phyloP scores from a whole-genome alignment of 2,888 invertebrate species.

The Drosophila gaucha region DNA sequence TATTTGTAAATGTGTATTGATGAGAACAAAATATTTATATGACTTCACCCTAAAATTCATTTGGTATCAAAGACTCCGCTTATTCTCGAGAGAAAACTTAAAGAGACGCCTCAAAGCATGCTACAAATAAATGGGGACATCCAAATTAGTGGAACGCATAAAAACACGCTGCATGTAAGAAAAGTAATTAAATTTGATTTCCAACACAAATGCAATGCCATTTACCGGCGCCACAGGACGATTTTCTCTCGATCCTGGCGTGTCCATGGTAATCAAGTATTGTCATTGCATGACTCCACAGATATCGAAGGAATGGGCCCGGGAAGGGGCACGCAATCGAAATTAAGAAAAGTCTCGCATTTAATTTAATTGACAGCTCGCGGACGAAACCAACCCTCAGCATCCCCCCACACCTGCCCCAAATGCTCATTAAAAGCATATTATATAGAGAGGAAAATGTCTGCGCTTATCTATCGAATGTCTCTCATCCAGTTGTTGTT shows the following conservation, averaged over 20 bases:
- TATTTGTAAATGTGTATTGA: too few species aligned
- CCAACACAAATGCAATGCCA: conserved; percentile 38
- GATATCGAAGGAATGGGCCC: conserved; percentile 9
- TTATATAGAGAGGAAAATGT: conserved; percentile 57
- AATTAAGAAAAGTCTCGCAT: conserved; percentile 79
- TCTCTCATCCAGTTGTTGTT: conserved; percentile 20
- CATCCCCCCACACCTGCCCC: conserved; percentile 14
- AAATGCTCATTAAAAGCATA: conserved; percentile 73
- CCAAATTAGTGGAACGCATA: conserved; percentile 55
- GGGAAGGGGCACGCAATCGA: conserved; percentile 53
- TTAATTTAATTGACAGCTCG: conserved; percentile 82
- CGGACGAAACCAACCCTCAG: conserved; percentile 39
- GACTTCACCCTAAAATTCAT: too few species aligned
- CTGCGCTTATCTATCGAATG: conserved; percentile 48
- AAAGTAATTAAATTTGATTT: conserved; percentile 82
- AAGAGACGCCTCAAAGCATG: conserved; percentile 67
- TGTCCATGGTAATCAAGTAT: conserved; percentile 75
- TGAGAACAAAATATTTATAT: too few species aligned
- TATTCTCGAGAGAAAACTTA: background rate
- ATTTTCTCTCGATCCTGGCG: conserved; percentile 42
- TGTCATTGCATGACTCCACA: conserved; percentile 82
- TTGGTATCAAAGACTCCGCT: background rate
- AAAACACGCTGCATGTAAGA: conserved; percentile 76
- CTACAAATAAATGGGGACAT: conserved; percentile 31
- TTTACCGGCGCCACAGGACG: too few species aligned